phyloP scores from a whole-genome alignment of 2,113 vertebrate species.

The Callocephalon fimbriatum region DNA sequence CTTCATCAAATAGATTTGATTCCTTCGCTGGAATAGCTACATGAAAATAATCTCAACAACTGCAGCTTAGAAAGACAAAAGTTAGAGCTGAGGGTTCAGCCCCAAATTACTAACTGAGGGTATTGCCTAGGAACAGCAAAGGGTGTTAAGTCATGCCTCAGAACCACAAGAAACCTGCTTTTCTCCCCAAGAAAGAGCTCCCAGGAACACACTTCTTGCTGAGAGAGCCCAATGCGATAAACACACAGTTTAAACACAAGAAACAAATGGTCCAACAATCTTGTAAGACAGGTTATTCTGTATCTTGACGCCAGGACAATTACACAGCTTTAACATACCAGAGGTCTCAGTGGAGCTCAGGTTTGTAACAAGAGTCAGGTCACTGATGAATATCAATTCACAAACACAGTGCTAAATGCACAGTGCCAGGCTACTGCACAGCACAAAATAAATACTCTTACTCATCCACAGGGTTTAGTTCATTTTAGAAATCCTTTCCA shows the following conservation, averaged over 20 bases:
- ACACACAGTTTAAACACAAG: neutral
- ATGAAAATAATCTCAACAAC: neutral
- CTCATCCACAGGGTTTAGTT: neutral
- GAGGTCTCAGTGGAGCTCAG: neutral
- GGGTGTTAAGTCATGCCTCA: neutral
- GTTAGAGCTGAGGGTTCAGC: neutral
- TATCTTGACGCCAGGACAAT: conserved; percentile 15
- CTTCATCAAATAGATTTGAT: neutral
- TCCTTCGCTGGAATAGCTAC: neutral
- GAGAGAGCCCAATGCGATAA: rapidly evolving
- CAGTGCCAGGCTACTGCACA: neutral
- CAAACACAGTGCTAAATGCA: neutral
- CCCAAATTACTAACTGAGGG: neutral
- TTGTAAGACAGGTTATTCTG: conserved; percentile 42
- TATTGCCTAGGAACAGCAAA: neutral
- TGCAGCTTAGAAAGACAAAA: neutral
- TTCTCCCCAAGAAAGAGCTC: neutral
- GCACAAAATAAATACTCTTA: conserved; percentile 13
- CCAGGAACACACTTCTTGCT: neutral
- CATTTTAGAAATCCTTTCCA: conserved; percentile 14
- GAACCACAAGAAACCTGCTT: neutral
- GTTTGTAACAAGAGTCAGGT: neutral
- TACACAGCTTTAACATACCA: neutral
- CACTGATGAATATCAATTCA: neutral
- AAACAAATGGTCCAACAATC: neutral